Conservation (phyloP, 2,113 vertebrate species). For the Donacobius atricapilla region DNA sequence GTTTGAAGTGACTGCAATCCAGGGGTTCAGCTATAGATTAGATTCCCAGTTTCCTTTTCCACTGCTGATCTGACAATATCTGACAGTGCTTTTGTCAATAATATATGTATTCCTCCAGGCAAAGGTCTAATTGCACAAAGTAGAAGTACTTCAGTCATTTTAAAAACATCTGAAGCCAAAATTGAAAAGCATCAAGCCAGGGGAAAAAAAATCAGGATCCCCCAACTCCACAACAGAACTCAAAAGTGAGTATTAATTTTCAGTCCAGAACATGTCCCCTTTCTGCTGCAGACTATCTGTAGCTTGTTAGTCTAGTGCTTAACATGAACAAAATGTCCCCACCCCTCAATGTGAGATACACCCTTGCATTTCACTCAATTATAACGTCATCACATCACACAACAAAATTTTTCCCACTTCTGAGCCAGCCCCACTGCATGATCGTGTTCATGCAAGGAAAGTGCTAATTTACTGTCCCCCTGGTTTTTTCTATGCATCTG, state of each 20-base stretch:
- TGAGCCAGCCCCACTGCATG: not conserved
- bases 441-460: accelerated
- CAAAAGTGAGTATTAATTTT: not conserved
- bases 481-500: not conserved
- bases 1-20: not conserved
- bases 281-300: not conserved
- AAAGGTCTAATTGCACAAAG: not conserved
- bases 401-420: not conserved
- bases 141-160: not conserved
- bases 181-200: not conserved
- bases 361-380: not conserved
- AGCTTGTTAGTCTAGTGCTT: not conserved
- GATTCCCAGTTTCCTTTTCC: not conserved
- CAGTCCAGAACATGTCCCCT: not conserved
- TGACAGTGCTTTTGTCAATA: not conserved
- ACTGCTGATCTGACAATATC: not conserved
- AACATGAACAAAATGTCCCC: not conserved
- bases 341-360: not conserved
- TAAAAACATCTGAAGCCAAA: not conserved
- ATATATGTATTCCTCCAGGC: not conserved
- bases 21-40: not conserved
- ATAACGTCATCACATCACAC: not conserved
- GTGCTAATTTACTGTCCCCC: not conserved
- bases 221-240: not conserved
- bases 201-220: not conserved